Evolutionary conservation across 2,888 invertebrate species (phyloP), one percentile per base, ranked within the genome.

Genomic region (Xestia sexstrigata): DNA sequence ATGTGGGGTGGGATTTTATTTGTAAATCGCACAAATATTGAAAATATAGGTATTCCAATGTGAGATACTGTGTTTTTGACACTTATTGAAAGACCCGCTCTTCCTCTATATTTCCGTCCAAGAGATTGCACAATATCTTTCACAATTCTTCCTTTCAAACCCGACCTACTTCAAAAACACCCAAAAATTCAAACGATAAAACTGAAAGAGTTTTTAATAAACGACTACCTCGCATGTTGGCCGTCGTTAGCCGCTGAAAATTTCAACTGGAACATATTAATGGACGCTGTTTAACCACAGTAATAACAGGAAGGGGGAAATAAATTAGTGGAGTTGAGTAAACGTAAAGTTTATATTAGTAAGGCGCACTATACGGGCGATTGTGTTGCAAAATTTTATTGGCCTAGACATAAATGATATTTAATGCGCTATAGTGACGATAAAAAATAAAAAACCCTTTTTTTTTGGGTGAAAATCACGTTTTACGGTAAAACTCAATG

Each of bases 211-310:
- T 76, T 83, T 73, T 80, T 70, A 84, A 69, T 80, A 84, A 74
- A 83, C 68, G 81, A 81, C 63, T 23, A 3, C 13, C 17, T 83
- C 7, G 83, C 83, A 81, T 84, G 83, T 45, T 71, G 30, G 7
- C 1, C 35, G 4, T 85, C 82, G 69, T 81, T 84, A 84, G 13
- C 68, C 20, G 45, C 45, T 70, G 66, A 70, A 82, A 76, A 71
- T 70, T 72, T 72, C 69, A 72, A 39, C 42, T 39, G 35, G 15
- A 81, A 83, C 65, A 74, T 84, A 66, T 71, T 83, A 81, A 76
- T 81, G 68, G 52, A 66, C 26, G 39, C 20, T 63, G 58, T 74
- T 47, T 62, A 49, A 52, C 62, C 26, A 23, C 26, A 7, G 35
- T 70, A 76, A 84, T 84, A 72, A 67, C 65, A 84, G 74, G 84